Base-by-base conservation (phyloP, 1,140 invertebrate genomes). In the Megalopta genalis region DNA sequence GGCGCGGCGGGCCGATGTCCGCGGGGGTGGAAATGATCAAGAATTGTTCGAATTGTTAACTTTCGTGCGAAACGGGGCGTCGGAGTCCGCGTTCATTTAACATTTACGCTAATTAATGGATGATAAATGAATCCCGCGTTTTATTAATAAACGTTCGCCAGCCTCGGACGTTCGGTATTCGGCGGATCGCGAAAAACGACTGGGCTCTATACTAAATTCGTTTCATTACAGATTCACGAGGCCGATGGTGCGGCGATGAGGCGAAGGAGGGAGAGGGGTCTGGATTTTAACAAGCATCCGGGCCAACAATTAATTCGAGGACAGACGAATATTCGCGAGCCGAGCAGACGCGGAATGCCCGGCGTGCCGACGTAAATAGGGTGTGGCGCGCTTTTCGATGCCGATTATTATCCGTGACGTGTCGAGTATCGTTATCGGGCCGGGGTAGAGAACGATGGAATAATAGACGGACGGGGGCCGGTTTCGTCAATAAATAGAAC, bases 231-330 rank as follows among this genome's bases (percentile, higher is more conserved):
- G 42, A 77, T 71, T 71, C 67, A 18, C 42, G 32, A 21, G 57
- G 10, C n/a, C 21, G 25, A n/a, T 3, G 23, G 23, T 6, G 1
- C 7, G 57, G 9, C 9, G 10, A 59, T 2, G 12, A 25, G n/a
- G 54, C 4, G 46, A 49, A 52, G 57, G 57, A 12, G 10, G 57
- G 10, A 23, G 57, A 32, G 32, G 32, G 32, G 32, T 4, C 3
- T 3, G 25, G 57, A 27, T 63, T 77, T 77, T 49, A 60, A 59
- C 75, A 52, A 49, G 69, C 69, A 52, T 42, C 10, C 59, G 39
- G 59, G 42, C 25, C 42, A 71, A 77, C 68, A 32, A 72, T 77
- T 77, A 77, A 77, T 77, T 77, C 62, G 66, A 77, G n/a, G 42
- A 49, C 65, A 77, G 25, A 68, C 21, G 49, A 69, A 69, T 60